phyloP scores from a whole-genome alignment of 1,140 invertebrate species.

The Danaus plexippus region DNA sequence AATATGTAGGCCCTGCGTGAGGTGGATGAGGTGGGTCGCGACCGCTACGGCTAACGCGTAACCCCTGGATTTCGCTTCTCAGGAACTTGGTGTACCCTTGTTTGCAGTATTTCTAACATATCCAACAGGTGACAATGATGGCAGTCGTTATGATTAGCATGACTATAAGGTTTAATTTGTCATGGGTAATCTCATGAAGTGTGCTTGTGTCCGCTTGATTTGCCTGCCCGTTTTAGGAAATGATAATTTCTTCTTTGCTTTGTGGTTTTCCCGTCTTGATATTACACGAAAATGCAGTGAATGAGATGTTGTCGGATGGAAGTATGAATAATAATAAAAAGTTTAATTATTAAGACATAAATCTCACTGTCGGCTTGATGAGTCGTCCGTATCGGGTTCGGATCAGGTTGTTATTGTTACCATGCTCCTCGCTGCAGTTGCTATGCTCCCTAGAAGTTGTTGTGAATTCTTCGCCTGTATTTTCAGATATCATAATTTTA shows the following conservation, averaged over 20 bases:
- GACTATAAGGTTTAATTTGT: slow-evolving; percentile 14
- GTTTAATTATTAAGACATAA: slow-evolving; percentile 5
- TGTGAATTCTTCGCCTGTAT: slow-evolving; percentile 3
- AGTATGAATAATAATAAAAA: slow-evolving; percentile 6
- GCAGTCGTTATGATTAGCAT: not conserved
- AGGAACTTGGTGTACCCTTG: slow-evolving; percentile 11
- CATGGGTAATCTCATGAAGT: slow-evolving; percentile 13
- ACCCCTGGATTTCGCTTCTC: slow-evolving; percentile 6
- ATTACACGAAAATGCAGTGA: too few species aligned
- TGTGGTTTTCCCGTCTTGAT: slow-evolving; percentile 1
- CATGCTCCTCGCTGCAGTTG: slow-evolving; percentile 6
- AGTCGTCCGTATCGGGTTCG: slow-evolving; percentile 10
- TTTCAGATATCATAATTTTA: slow-evolving; percentile 4
- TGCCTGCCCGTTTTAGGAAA: too few species aligned
- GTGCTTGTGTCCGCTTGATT: slow-evolving; percentile 10
- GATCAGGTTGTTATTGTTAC: slow-evolving; percentile 10
- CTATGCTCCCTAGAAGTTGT: slow-evolving; percentile 7
- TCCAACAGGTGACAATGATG: slow-evolving; percentile 3
- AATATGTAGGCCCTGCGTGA: slow-evolving; percentile 7
- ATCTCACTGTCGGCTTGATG: slow-evolving; percentile 10
- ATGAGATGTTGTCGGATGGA: not conserved
- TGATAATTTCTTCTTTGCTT: too few species aligned
- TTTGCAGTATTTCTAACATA: slow-evolving; percentile 10
- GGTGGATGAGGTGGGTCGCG: slow-evolving; percentile 7
- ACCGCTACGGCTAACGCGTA: slow-evolving; percentile 9